Conservation (phyloP, 2,888 invertebrate genomes). For the Thysanoteuthis rhombus region DNA sequence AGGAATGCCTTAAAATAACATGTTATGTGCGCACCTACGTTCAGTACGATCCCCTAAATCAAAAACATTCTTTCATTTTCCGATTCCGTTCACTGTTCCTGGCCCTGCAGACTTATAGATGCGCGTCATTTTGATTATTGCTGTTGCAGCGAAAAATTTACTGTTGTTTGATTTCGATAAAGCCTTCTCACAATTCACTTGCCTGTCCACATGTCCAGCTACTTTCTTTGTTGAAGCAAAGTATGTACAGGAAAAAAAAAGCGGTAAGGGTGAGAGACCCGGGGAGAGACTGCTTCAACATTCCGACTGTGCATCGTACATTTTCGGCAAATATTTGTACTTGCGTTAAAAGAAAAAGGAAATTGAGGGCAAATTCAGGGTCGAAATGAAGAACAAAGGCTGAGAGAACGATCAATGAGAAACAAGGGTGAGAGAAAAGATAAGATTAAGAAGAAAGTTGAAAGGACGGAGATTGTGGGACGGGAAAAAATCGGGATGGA, state of each 20-base stretch:
- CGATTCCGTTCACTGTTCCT: background rate
- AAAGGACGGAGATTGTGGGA: background rate
- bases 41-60: too few species aligned
- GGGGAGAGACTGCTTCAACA: background rate
- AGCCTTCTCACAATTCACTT: background rate
- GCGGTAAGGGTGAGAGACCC: too few species aligned
- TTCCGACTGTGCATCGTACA: background rate
- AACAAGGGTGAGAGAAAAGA: background rate
- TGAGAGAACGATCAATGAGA: background rate
- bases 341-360: background rate
- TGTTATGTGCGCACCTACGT: too few species aligned
- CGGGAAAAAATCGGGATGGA: background rate
- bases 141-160: background rate
- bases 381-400: background rate
- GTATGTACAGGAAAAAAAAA: too few species aligned
- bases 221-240: too few species aligned
- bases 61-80: background rate
- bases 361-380: background rate
- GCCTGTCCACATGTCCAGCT: background rate
- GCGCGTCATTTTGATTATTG: background rate
- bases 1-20: too few species aligned
- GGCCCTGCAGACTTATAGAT: background rate
- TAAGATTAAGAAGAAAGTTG: background rate
- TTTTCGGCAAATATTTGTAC: background rate
- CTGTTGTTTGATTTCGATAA: background rate